Conservation (phyloP, 2,888 invertebrate genomes). For the Xanthorhoe spadicearia region DNA sequence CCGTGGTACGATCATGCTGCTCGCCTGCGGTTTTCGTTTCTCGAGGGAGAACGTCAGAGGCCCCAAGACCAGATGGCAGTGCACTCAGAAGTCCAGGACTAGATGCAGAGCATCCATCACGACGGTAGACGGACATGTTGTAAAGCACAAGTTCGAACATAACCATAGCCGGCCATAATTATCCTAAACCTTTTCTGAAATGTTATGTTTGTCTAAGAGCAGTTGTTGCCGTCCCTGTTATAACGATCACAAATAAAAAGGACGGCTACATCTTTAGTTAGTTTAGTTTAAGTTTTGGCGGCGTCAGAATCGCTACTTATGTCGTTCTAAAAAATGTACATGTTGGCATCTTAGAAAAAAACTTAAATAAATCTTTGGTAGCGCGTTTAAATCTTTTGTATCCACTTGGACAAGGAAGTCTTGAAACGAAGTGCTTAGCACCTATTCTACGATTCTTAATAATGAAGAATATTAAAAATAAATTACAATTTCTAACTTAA, state of each 20-base stretch:
- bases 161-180: constrained; percentile 36
- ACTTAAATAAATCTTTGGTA: background rate
- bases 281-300: too few species aligned
- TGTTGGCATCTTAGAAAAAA: too few species aligned
- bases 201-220: too few species aligned
- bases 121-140: constrained; percentile 42
- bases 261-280: too few species aligned
- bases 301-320: too few species aligned
- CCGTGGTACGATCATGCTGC: constrained; percentile 49
- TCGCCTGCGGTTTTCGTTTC: constrained; percentile 52
- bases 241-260: too few species aligned
- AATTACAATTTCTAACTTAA: background rate
- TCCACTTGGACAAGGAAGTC: too few species aligned
- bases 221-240: too few species aligned
- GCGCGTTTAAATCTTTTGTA: constrained; percentile 23
- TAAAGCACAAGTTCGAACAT: constrained; percentile 43
- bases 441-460: background rate
- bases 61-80: constrained; percentile 48
- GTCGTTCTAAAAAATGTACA: too few species aligned
- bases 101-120: constrained; percentile 51
- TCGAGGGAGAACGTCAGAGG: constrained; percentile 48
- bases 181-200: background rate
- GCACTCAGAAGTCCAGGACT: constrained; percentile 41
- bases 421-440: background rate
- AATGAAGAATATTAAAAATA: background rate